Conservation (phyloP, 2,797 vertebrate species). For the Balearica regulorum region DNA sequence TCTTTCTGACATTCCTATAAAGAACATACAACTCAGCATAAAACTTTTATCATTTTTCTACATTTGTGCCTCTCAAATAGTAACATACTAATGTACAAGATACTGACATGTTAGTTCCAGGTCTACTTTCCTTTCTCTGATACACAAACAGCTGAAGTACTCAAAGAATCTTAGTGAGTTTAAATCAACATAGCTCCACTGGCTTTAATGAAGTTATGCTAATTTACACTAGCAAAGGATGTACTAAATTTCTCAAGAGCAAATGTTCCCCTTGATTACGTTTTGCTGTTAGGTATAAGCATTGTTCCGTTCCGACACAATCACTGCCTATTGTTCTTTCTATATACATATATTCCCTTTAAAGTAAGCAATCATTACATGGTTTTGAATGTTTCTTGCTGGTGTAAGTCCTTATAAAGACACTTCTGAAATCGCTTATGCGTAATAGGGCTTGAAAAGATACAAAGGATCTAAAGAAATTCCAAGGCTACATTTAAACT, state of each 20-base stretch:
- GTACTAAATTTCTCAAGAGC: not conserved
- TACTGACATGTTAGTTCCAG: not conserved
- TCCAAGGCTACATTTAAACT: not conserved
- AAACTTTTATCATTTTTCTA: not conserved
- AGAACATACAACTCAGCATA: not conserved
- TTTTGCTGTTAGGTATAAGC: constrained; percentile 4
- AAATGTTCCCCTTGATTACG: constrained; percentile 6
- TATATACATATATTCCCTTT: not conserved
- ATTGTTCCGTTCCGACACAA: not conserved
- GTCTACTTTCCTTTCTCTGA: not conserved
- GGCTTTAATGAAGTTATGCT: constrained; percentile 29
- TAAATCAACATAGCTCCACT: not conserved
- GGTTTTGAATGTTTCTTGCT: not conserved
- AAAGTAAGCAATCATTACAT: not conserved
- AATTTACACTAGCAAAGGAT: not conserved
- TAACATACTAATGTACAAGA: not conserved
- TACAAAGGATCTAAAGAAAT: not conserved
- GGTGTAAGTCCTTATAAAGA: not conserved
- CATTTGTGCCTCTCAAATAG: not conserved
- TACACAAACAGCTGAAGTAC: not conserved
- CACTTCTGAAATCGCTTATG: not conserved
- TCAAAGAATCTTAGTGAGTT: not conserved
- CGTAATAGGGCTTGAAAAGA: not conserved
- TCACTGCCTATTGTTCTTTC: not conserved
- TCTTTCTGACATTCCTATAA: not conserved